These are phyloP conservation scores for Myopa tessellatipennis DNA, from an alignment of 2,888 invertebrate genomes.

Conservation along the genomic window DNA sequence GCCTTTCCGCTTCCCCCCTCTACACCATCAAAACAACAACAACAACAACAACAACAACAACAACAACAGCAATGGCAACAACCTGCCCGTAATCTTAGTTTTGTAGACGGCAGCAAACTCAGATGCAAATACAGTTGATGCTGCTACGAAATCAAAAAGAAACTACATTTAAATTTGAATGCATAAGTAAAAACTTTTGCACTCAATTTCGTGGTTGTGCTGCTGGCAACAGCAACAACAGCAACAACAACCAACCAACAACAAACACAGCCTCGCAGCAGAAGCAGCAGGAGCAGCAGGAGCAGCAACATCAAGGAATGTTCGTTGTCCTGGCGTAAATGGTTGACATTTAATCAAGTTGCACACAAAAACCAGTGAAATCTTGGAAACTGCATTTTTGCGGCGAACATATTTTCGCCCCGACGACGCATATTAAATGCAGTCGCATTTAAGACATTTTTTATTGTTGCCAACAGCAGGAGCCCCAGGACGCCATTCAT, in stretches of 20 bases:
- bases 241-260: neutral
- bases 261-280: neutral
- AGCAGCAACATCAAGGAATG: conserved; percentile 14
- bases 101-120: neutral
- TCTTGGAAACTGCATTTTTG: conserved; percentile 25
- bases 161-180: conserved; percentile 33
- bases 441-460: conserved; percentile 28
- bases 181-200: conserved; percentile 35
- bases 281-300: no score
- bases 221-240: conserved; percentile 4
- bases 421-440: conserved; percentile 33
- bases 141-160: conserved; percentile 23
- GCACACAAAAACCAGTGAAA: conserved; percentile 15
- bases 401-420: conserved; percentile 27
- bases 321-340: conserved; percentile 29
- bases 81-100: neutral
- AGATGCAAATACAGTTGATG: conserved; percentile 23
- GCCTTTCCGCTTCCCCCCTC: neutral
- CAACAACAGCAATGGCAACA: neutral
- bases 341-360: conserved; percentile 36
- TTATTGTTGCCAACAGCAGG: conserved; percentile 16
- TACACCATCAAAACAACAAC: no score
- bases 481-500: neutral
- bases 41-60: no score
- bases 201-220: conserved; percentile 29